These are phyloP conservation scores for Heteropelma amictum DNA, from an alignment of 2,888 invertebrate genomes.

Conservation along the genomic window DNA sequence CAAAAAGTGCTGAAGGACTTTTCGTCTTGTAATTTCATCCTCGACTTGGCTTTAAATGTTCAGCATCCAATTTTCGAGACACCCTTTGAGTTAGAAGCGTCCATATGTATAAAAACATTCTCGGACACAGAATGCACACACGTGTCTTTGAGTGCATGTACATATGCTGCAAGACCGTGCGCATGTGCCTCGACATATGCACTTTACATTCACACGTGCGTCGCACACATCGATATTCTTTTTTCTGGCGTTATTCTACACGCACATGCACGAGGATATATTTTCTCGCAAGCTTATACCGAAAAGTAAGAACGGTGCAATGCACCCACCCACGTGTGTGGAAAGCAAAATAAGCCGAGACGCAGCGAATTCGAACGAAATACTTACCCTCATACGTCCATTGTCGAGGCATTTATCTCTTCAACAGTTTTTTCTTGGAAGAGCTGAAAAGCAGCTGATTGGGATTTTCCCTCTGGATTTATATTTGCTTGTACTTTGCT, in stretches of 20 bases:
- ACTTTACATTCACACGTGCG: constrained; percentile 24
- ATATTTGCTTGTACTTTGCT: not conserved
- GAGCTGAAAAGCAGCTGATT: constrained; percentile 74
- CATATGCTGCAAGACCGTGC: not conserved
- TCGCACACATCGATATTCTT: constrained; percentile 4
- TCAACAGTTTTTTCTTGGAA: constrained; percentile 62
- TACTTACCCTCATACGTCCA: constrained; percentile 45
- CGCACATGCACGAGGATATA: constrained; percentile 29
- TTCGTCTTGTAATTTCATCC: no score
- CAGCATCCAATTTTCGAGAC: no score
- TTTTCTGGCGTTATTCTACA: constrained; percentile 24
- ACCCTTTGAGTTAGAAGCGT: no score
- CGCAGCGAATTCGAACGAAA: constrained; percentile 31
- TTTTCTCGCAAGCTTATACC: constrained; percentile 36
- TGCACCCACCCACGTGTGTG: constrained; percentile 39
- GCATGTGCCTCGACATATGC: constrained; percentile 23
- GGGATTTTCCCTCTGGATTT: constrained; percentile 66
- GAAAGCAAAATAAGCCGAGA: not conserved
- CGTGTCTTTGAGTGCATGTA: not conserved
- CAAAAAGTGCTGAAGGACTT: no score
- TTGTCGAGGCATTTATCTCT: constrained; percentile 62
- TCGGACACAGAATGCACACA: no score
- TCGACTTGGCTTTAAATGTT: no score
- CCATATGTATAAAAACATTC: not conserved
- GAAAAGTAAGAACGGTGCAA: constrained; percentile 10